Base-by-base conservation (phyloP, 1,140 invertebrate species). In the Ladona fulva region DNA sequence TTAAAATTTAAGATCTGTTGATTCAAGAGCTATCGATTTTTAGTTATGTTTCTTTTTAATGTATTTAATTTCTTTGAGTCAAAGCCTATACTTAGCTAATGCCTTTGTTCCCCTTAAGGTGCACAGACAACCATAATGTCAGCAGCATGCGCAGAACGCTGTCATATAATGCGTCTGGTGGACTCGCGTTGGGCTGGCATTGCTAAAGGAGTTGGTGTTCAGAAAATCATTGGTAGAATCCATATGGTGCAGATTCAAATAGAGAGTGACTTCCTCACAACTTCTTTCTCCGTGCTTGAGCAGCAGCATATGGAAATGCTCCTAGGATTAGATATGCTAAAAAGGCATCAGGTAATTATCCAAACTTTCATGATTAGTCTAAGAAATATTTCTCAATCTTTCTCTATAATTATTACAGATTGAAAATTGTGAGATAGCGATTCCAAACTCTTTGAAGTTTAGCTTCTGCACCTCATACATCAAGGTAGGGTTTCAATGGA, bases 251-350 rank as follows among this genome's bases (percentile, higher is more conserved):
- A 99, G 85, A 95, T 99, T 83, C 93, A 97, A 85, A 99, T 99
- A 80, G 95, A 94, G 80, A 92, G 92, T 80, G 95, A 96, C 83
- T 97, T 95, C 86, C 87, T 99, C 12, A 95, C 96, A 1, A 97
- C 96, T 0, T 98, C 97, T 7, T 99, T 99, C 86, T 97, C 95
- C 25, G 96, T 99, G n/a, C 87, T 99, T 24, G 94, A 98, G 84
- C 94, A 99, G 80, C 97, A 99, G 84, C 94, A 95, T 5, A 98
- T 99, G 96, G 97, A 99, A 83, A 98, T 99, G 95, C 86, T 99
- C 24, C 86, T 99, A 7, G 97, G 97, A 0, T 88, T 99, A 37
- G 97, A 99, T 83, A 99, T 99, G 96, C 87, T 99, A 0, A 97
- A 96, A 86, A 87, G 97, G 80, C 97, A 99, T 88, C 95, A 96